Percentiles rank a stretch among this genome's conserved stretches.
phyloP scores from a whole-genome alignment of 2,113 vertebrate species.

The Megaceryle maxima region DNA sequence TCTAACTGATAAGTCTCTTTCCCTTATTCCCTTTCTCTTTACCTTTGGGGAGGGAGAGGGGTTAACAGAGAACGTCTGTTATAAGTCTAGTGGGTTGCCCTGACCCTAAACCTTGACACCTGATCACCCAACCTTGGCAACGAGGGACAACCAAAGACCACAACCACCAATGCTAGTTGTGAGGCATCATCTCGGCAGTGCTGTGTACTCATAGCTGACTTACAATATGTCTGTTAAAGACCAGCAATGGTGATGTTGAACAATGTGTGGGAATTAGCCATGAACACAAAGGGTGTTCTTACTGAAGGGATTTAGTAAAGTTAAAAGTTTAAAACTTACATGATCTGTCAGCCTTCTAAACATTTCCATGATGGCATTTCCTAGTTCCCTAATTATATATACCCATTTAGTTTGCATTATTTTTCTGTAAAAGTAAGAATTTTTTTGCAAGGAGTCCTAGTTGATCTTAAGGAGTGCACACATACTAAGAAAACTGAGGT shows the following conservation, averaged over 20 bases:
- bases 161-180: background rate
- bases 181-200: rapidly evolving
- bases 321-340: background rate
- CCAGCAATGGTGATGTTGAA: background rate
- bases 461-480: background rate
- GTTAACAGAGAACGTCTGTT: no score
- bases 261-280: background rate
- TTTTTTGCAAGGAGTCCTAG: background rate
- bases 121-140: background rate
- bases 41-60: no score
- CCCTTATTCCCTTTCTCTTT: no score
- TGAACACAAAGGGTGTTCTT: background rate
- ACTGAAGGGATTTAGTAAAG: background rate
- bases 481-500: background rate
- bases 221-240: background rate
- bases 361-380: background rate
- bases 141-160: background rate
- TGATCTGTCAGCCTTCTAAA: background rate
- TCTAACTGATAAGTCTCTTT: no score
- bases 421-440: background rate
- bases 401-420: background rate
- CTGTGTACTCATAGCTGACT: background rate
- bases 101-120: no score
- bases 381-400: background rate
- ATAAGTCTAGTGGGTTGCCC: no score